Percentiles rank a stretch among this genome's conserved stretches.
These are phyloP conservation scores for Mycetomoellerius zeteki DNA, from an alignment of 1,140 invertebrate genomes.

Conservation along the genomic window DNA sequence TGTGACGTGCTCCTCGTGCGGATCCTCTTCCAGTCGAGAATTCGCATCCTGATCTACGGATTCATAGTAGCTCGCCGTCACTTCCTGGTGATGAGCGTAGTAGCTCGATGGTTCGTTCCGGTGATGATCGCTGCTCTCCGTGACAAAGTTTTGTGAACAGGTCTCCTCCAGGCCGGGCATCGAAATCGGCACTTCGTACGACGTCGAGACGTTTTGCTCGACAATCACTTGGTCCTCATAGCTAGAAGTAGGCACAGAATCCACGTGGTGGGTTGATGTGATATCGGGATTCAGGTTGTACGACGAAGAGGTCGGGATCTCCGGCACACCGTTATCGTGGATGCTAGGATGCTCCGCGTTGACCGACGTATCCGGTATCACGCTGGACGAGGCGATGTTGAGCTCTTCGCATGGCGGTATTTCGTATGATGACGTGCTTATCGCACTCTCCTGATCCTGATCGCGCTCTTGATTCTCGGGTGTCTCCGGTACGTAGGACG, in stretches of 20 bases:
- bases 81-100: constrained; percentile 82
- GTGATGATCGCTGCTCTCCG: constrained; percentile 82
- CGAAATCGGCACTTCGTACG: constrained; percentile 83
- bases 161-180: constrained; percentile 84
- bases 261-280: constrained; percentile 82
- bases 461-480: constrained; percentile 85
- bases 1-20: constrained; percentile 80
- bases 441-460: constrained; percentile 86
- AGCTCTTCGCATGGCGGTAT: constrained; percentile 85
- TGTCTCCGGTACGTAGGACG: constrained; percentile 85
- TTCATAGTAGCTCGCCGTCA: constrained; percentile 82
- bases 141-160: constrained; percentile 83
- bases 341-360: constrained; percentile 81
- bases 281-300: constrained; percentile 85
- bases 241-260: constrained; percentile 82
- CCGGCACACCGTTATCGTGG: constrained; percentile 84
- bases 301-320: constrained; percentile 85
- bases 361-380: constrained; percentile 82
- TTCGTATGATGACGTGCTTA: constrained; percentile 86
- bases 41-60: constrained; percentile 77
- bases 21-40: constrained; percentile 77
- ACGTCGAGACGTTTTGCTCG: constrained; percentile 85
- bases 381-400: constrained; percentile 84
- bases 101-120: constrained; percentile 82
- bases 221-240: constrained; percentile 83